Conservation (phyloP, 2,113 vertebrate genomes). For the Polypterus senegalus region DNA sequence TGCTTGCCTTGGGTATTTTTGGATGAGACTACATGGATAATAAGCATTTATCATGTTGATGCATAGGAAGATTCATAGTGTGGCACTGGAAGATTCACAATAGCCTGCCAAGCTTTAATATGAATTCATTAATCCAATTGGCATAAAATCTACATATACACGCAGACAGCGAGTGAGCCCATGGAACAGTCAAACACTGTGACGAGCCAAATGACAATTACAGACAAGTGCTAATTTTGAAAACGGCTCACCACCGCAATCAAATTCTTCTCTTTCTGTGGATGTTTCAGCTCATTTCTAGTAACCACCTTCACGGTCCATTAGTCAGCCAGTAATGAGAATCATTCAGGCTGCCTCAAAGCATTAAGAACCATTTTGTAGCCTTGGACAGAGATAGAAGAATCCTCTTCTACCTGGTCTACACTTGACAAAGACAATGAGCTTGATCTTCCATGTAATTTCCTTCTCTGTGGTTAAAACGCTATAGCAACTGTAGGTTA, state of each 20-base stretch:
- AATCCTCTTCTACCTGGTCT: too few relatives aligned
- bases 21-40: not conserved
- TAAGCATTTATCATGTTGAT: constrained; percentile 6
- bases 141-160: not conserved
- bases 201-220: constrained; percentile 1
- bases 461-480: too few relatives aligned
- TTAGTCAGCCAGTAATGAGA: constrained; percentile 5
- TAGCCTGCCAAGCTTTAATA: not conserved
- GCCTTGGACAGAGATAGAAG: not conserved
- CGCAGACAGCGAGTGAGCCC: not conserved
- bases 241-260: not conserved
- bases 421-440: too few relatives aligned
- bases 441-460: too few relatives aligned
- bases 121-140: constrained; percentile 6
- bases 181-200: not conserved
- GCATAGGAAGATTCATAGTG: not conserved
- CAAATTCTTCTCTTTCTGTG: not conserved
- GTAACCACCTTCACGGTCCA: constrained; percentile 3
- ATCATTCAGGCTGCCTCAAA: constrained; percentile 1
- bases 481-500: too few relatives aligned
- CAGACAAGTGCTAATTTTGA: not conserved
- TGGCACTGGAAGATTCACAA: constrained; percentile 1
- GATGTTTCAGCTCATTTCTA: constrained; percentile 1
- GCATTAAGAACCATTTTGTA: not conserved
- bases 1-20: not conserved